Evolutionary conservation across 2,113 vertebrate species (phyloP), one percentile per base, ranked within the genome.

Genomic region (Lasiurus borealis): DNA sequence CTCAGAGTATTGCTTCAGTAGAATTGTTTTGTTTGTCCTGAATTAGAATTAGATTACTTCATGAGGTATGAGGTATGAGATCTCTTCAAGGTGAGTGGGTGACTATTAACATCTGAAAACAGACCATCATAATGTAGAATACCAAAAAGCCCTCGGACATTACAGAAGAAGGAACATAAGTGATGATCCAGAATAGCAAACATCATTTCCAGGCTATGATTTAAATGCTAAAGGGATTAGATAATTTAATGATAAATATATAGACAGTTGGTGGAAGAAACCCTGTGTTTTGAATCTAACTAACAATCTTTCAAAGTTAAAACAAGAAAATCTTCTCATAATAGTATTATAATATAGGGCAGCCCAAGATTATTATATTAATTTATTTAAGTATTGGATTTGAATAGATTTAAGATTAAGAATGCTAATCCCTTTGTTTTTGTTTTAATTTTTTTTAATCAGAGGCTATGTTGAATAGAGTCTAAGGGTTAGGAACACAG

Each of bases 341-440:
- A 96, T 59, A 93, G 48, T 83, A 88, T 96, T 97, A 95, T 85
- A 94, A 95, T 91, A 75, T 83, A 85, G 89, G 88, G n/a, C 87
- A 96, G 46, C 34, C 73, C 92, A 25, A 92, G 90, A 95, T 96
- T 72, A 91, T 81, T 59, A 69, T 82, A 88, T 80, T 88, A 87
- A 84, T 92, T 94, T 87, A 75, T 83, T 69, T 92, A 94, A 90
- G 27, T 75, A 73, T 40, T 69, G 23, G 59, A 85, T 92, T 90
- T 92, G 69, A 85, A 78, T 16, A 92, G 50, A 94, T 81, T 87
- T 59, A 84, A 75, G 69, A 96, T 96, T 90, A 78, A 90, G 81
- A 94, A 34, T 64, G 36, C 59, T 85, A 78, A 88, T 85, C 34
- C 40, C 27, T 57, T 66, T 80, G 11, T 54, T 84, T 94, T 40